Evolutionary conservation across 2,797 vertebrate species (phyloP).

Genomic region (Eptatretus atami): DNA sequence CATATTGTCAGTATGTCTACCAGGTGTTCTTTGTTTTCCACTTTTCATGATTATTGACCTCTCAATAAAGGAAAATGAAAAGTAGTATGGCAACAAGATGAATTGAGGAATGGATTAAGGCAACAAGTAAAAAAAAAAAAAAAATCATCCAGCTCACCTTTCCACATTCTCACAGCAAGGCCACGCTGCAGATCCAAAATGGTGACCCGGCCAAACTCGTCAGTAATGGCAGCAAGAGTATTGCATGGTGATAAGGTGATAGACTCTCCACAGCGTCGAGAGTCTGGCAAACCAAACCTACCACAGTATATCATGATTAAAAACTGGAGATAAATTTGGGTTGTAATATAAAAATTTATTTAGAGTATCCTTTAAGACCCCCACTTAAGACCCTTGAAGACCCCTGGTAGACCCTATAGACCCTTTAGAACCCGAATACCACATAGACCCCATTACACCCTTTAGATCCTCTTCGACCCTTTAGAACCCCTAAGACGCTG

Average conservation of each 20-base stretch:
- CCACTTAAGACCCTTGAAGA: neutral
- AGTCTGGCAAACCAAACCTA: slow-evolving; percentile 84
- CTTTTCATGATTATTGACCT: too few relatives aligned
- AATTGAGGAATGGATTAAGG: too few relatives aligned
- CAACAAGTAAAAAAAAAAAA: too few relatives aligned
- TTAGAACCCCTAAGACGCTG: too few relatives aligned
- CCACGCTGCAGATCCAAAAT: slow-evolving; percentile 56
- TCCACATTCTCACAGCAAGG: slow-evolving; percentile 81
- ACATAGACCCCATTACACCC: neutral
- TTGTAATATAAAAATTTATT: too few relatives aligned
- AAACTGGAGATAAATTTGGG: neutral
- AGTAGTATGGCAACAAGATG: too few relatives aligned
- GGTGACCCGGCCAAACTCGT: slow-evolving; percentile 67
- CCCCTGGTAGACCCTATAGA: neutral
- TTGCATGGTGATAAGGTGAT: slow-evolving; percentile 77
- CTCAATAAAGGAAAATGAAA: too few relatives aligned
- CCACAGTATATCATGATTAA: neutral
- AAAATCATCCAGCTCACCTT: slow-evolving; percentile 22
- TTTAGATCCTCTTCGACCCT: too few relatives aligned
- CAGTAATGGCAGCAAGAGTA: slow-evolving; percentile 61
- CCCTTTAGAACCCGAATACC: neutral
- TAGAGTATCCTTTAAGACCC: too few relatives aligned
- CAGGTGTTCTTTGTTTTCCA: too few relatives aligned
- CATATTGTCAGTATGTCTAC: too few relatives aligned
- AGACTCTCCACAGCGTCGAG: slow-evolving; percentile 57